A percentile compares a stretch with the other conserved stretches of the same genome.
Conservation (phyloP, 2,888 invertebrate genomes). For the Heliconius aoede region DNA sequence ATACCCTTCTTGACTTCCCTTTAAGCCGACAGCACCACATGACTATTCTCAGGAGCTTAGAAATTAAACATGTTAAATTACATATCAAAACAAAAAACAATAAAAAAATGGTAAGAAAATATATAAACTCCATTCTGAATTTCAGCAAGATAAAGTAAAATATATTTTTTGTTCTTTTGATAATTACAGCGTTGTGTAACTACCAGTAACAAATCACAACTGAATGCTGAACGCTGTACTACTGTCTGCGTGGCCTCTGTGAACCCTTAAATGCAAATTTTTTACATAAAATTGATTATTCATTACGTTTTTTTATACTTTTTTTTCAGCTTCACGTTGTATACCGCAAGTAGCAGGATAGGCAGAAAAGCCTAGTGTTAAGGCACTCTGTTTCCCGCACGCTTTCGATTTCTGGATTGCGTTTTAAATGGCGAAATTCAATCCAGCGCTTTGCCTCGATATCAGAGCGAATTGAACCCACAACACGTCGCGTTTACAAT, state of each 20-base stretch:
- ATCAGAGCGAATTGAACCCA: too few species aligned
- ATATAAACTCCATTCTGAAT: constrained; percentile 9
- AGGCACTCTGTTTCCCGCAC: too few species aligned
- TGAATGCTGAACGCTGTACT: neutral
- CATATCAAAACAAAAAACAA: neutral
- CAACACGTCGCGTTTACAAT: too few species aligned
- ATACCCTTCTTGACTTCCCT: neutral
- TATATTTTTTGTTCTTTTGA: neutral
- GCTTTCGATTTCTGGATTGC: too few species aligned
- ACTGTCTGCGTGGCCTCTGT: constrained; percentile 10
- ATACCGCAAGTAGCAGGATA: too few species aligned
- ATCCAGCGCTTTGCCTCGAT: too few species aligned
- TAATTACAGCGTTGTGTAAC: neutral
- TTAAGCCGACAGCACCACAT: neutral
- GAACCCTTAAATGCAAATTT: constrained; percentile 14
- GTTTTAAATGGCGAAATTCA: too few species aligned
- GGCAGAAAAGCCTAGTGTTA: too few species aligned
- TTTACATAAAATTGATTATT: neutral
- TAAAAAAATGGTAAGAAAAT: neutral
- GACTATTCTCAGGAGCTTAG: constrained; percentile 2
- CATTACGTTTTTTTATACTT: neutral
- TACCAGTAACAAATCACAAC: constrained; percentile 1
- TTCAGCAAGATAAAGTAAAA: neutral
- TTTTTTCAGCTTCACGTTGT: too few species aligned
- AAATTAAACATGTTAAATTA: constrained; percentile 2